Percentiles rank a stretch among this genome's conserved stretches.
These are phyloP conservation scores for Piliocolobus tephrosceles DNA, from an alignment of 2,113 vertebrate species.

Conservation along the genomic window DNA sequence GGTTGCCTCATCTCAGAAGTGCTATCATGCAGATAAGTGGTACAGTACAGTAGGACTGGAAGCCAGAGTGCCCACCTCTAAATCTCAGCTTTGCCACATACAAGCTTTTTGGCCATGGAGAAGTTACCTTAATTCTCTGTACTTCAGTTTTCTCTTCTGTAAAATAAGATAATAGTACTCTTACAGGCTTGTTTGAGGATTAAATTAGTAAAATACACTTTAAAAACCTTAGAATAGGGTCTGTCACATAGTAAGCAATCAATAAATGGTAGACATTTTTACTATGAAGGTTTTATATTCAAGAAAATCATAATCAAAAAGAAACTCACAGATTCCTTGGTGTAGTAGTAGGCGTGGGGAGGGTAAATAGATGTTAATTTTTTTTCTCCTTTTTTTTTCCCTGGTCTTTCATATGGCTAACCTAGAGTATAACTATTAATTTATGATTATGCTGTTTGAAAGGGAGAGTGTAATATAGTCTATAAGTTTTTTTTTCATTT, in stretches of 20 bases:
- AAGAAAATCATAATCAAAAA: background rate
- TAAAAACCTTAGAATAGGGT: background rate
- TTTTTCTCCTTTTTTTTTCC: no score
- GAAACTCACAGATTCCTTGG: background rate
- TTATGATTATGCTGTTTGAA: background rate
- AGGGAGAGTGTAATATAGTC: background rate
- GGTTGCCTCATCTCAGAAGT: background rate
- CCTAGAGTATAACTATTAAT: background rate
- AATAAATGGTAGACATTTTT: background rate
- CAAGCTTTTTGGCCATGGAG: no score
- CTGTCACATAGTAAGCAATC: background rate
- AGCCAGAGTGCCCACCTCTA: background rate
- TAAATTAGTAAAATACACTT: background rate
- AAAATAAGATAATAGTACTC: background rate
- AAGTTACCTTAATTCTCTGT: no score
- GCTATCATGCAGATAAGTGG: background rate
- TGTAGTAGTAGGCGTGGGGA: background rate
- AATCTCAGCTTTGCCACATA: background rate
- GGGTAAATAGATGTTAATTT: background rate
- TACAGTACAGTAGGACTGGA: accelerated
- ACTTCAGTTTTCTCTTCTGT: background rate
- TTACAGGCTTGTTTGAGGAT: background rate
- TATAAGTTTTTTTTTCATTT: background rate
- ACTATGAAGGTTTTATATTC: background rate
- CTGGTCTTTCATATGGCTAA: background rate